Evolutionary conservation across 2,888 invertebrate genomes (phyloP).

Genomic region (Dryobotodes eremita): DNA sequence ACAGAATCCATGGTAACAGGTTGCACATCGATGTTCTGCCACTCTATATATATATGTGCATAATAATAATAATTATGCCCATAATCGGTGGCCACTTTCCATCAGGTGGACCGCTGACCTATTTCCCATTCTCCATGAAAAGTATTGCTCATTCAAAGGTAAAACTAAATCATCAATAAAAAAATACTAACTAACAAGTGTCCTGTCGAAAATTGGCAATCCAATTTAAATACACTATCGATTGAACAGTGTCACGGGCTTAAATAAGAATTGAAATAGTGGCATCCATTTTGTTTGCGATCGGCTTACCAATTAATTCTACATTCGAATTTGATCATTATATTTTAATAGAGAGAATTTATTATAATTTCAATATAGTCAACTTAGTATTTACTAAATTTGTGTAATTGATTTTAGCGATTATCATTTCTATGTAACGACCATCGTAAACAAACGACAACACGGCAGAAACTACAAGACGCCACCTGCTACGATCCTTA

Average conservation of each 20-base stretch:
- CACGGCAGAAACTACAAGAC: too few species aligned
- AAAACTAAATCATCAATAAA: slow-evolving; percentile 1
- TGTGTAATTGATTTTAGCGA: neutral
- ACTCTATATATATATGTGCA: too few species aligned
- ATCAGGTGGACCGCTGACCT: neutral
- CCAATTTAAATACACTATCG: slow-evolving; percentile 3
- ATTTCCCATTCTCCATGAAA: neutral
- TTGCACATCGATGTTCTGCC: too few species aligned
- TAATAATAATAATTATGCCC: neutral
- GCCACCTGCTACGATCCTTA: too few species aligned
- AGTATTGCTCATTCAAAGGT: neutral
- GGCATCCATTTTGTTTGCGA: slow-evolving; percentile 27
- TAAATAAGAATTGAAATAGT: slow-evolving; percentile 5
- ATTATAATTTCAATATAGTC: neutral
- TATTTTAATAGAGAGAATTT: too few species aligned
- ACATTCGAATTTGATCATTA: neutral
- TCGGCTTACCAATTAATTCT: slow-evolving; percentile 16
- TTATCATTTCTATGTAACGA: neutral
- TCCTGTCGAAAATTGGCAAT: slow-evolving; percentile 23
- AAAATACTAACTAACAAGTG: neutral
- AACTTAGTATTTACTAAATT: neutral
- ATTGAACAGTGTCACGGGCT: slow-evolving; percentile 14
- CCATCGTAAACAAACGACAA: neutral
- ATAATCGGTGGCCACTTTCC: neutral
- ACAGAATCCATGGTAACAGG: too few species aligned